phyloP scores from a whole-genome alignment of 2,797 vertebrate genomes.

The Novumbra hubbsi region DNA sequence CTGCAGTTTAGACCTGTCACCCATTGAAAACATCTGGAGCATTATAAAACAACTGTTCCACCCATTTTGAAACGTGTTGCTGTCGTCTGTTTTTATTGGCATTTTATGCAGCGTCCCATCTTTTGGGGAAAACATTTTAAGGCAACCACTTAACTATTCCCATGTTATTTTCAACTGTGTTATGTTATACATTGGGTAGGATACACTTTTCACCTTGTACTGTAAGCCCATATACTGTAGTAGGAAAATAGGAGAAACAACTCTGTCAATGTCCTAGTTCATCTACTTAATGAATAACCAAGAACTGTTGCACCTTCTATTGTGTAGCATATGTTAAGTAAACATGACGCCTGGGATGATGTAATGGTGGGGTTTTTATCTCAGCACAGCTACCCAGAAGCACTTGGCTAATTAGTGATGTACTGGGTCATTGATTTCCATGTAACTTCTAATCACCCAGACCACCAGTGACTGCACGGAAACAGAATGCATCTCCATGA shows the following conservation, averaged over 20 bases:
- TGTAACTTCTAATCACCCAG: conserved; percentile 22
- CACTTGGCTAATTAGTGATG: neutral
- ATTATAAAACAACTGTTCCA: too few relatives aligned
- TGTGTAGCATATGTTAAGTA: neutral
- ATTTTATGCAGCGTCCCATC: too few relatives aligned
- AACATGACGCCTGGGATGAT: conserved; percentile 21
- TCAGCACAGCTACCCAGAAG: conserved; percentile 6
- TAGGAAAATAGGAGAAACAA: neutral
- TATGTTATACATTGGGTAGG: conserved; percentile 20
- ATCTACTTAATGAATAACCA: neutral
- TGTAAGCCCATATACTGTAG: neutral
- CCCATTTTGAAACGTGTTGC: too few relatives aligned
- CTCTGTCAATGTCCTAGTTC: conserved; percentile 27
- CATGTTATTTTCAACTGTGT: conserved; percentile 18
- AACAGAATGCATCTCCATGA: conserved; percentile 39
- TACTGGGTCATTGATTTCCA: conserved; percentile 1
- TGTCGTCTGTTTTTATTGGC: too few relatives aligned
- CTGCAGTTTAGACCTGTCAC: too few relatives aligned
- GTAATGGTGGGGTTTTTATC: neutral
- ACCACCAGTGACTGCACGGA: conserved; percentile 16
- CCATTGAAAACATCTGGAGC: too few relatives aligned
- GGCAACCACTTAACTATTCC: neutral
- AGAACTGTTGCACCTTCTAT: neutral
- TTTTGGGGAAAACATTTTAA: too few relatives aligned
- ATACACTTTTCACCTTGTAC: conserved; percentile 17